These are phyloP conservation scores for Pterocles burchelli DNA, from an alignment of 2,113 vertebrate genomes.

Conservation along the genomic window DNA sequence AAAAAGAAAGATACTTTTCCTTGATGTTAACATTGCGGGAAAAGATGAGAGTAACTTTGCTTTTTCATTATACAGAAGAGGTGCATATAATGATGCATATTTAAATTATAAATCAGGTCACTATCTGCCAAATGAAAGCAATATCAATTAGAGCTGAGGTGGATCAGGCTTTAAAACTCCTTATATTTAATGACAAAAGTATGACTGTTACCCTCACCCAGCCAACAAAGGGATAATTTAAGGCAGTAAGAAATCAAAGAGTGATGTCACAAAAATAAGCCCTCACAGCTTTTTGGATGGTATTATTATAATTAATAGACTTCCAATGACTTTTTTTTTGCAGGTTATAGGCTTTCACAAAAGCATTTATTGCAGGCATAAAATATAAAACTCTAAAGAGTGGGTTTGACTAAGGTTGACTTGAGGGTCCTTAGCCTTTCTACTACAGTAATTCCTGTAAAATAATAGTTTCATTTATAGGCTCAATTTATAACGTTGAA, in stretches of 20 bases:
- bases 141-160: slow-evolving; percentile 85
- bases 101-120: slow-evolving; percentile 89
- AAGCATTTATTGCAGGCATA: slow-evolving; percentile 83
- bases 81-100: slow-evolving; percentile 81
- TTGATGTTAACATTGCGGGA: slow-evolving; percentile 82
- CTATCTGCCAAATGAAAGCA: slow-evolving; percentile 86
- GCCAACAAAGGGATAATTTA: slow-evolving; percentile 87
- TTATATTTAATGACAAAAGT: slow-evolving; percentile 88
- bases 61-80: slow-evolving; percentile 83
- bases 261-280: slow-evolving; percentile 86
- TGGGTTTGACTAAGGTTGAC: slow-evolving; percentile 81
- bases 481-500: slow-evolving; percentile 85
- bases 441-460: slow-evolving; percentile 82
- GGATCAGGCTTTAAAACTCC: slow-evolving; percentile 83
- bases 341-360: slow-evolving; percentile 80
- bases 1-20: slow-evolving; percentile 77
- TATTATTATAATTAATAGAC: slow-evolving; percentile 88
- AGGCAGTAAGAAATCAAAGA: slow-evolving; percentile 85
- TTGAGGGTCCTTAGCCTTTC: slow-evolving; percentile 82
- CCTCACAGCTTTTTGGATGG: slow-evolving; percentile 82
- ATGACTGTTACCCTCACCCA: slow-evolving; percentile 82
- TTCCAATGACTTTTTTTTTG: slow-evolving; percentile 81
- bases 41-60: slow-evolving; percentile 82
- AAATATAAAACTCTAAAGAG: slow-evolving; percentile 82
- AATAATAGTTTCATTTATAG: slow-evolving; percentile 86